phyloP scores from a whole-genome alignment of 2,797 vertebrate species.

The Bradypodion ventrale region DNA sequence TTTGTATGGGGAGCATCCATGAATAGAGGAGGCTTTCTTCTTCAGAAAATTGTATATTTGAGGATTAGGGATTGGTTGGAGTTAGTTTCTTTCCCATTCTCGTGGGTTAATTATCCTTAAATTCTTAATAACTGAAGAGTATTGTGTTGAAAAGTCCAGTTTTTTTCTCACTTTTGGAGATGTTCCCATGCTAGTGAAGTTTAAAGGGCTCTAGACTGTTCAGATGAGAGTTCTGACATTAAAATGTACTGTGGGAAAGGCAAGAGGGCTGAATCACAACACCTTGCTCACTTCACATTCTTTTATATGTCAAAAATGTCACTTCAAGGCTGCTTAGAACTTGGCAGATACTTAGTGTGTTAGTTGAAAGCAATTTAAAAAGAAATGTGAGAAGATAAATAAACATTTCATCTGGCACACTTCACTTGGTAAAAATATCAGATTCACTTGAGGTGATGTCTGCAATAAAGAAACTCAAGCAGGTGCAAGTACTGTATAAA shows the following conservation, averaged over 20 bases:
- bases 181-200: background rate
- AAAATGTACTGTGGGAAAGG: constrained; percentile 3
- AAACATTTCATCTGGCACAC: constrained; percentile 7
- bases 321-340: background rate
- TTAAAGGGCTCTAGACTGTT: background rate
- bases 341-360: constrained; percentile 9
- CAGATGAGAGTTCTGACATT: background rate
- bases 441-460: constrained; percentile 7
- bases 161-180: background rate
- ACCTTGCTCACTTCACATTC: background rate
- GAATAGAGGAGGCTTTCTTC: background rate
- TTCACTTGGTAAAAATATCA: constrained; percentile 8
- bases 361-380: background rate
- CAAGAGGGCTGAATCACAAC: background rate
- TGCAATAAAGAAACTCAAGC: constrained; percentile 10
- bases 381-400: constrained; percentile 16
- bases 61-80: no score
- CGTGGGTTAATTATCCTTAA: background rate
- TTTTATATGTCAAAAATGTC: constrained; percentile 23
- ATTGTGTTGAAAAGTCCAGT: background rate
- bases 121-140: background rate
- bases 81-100: background rate
- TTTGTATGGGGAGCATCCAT: background rate
- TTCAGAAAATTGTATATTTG: background rate
- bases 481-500: background rate